These are phyloP conservation scores for Cheilosia vernalis DNA, from an alignment of 2,888 invertebrate species.

Conservation along the genomic window DNA sequence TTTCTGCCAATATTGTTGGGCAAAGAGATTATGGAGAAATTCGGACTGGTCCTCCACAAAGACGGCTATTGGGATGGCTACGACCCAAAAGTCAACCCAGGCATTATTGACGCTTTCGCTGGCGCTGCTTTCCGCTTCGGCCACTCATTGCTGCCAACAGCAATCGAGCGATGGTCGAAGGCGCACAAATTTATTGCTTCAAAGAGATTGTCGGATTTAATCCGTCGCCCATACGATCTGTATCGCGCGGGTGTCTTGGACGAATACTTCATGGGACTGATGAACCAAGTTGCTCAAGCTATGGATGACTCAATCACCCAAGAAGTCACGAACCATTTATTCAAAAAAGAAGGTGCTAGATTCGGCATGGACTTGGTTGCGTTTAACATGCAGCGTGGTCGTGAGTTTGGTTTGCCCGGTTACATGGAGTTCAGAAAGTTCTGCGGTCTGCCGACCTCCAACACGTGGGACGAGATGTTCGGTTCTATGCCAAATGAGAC, in stretches of 20 bases:
- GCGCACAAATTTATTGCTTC: constrained; percentile 97
- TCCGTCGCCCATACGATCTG: constrained; percentile 94
- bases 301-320: constrained; percentile 97
- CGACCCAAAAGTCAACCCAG: constrained; percentile 92
- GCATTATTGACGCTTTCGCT: constrained; percentile 95
- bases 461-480: constrained; percentile 90
- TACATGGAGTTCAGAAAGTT: constrained; percentile 97
- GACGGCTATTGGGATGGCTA: constrained; percentile 87
- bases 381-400: constrained; percentile 96
- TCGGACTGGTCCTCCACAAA: constrained; percentile 92
- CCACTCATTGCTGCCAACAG: constrained; percentile 94
- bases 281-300: constrained; percentile 97
- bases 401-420: constrained; percentile 95
- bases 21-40: constrained; percentile 95
- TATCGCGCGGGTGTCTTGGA: constrained; percentile 95
- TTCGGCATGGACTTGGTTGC: constrained; percentile 96
- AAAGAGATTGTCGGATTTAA: constrained; percentile 93
- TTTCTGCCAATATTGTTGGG: constrained; percentile 94
- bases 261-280: constrained; percentile 95
- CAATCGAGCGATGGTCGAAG: constrained; percentile 96
- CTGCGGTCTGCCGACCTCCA: constrained; percentile 92
- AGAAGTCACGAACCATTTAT: constrained; percentile 95
- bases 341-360: constrained; percentile 89
- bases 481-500: constrained; percentile 96
- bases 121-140: constrained; percentile 96